Percentiles rank a stretch among this genome's conserved stretches.
Conservation (phyloP, 2,888 invertebrate genomes). For the Liodrosophila aerea region DNA sequence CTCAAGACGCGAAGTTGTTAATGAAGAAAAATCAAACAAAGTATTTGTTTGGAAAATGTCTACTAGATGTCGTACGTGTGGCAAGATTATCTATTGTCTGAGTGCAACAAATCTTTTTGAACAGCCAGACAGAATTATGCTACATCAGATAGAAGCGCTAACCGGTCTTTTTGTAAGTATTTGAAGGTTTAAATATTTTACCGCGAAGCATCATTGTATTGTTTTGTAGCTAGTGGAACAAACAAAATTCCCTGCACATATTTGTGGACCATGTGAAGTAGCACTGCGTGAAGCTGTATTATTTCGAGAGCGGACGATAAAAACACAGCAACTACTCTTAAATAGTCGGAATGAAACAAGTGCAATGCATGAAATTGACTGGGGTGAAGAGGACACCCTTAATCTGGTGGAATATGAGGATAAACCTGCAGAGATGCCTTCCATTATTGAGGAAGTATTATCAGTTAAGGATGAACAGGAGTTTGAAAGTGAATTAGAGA, state of each 20-base stretch:
- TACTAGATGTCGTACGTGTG: conserved; percentile 59
- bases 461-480: too few species aligned
- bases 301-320: conserved; percentile 60
- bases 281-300: conserved; percentile 51
- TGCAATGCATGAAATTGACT: conserved; percentile 34
- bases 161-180: conserved; percentile 62
- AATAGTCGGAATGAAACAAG: conserved; percentile 11
- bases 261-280: conserved; percentile 60
- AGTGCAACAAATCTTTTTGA: conserved; percentile 47
- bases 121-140: conserved; percentile 47
- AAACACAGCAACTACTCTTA: conserved; percentile 53
- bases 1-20: too few species aligned
- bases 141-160: conserved; percentile 62
- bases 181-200: neutral
- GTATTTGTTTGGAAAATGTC: conserved; percentile 51
- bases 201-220: neutral
- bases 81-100: conserved; percentile 50
- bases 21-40: conserved; percentile 17
- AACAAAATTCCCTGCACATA: conserved; percentile 37
- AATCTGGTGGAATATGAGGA: too few species aligned
- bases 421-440: too few species aligned
- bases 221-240: conserved; percentile 36
- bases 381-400: conserved; percentile 25
- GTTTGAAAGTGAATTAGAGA: too few species aligned
- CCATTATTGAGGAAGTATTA: too few species aligned